Percentiles rank a stretch among this genome's conserved stretches.
Evolutionary conservation across 1,140 invertebrate species (phyloP).

Genomic region (Musca domestica): DNA sequence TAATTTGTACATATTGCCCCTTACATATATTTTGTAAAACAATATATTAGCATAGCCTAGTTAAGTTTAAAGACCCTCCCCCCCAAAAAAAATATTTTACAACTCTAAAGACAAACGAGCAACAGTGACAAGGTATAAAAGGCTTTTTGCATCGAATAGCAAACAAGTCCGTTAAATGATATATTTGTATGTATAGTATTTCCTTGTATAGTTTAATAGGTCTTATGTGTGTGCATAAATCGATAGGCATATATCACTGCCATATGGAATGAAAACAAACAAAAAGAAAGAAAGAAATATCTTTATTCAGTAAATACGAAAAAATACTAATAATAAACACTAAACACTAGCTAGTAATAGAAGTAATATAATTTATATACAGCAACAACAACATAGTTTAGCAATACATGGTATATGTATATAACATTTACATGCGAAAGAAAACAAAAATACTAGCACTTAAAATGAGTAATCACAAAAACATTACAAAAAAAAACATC

Average conservation of each 20-base stretch:
- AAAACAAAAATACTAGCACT: neutral
- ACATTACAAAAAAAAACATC: no score
- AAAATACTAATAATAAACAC: neutral
- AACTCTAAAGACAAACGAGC: slow-evolving; percentile 6
- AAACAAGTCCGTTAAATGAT: neutral
- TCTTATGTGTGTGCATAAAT: slow-evolving; percentile 2
- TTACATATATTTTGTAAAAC: neutral
- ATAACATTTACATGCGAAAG: neutral
- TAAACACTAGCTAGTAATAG: neutral
- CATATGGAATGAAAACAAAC: neutral
- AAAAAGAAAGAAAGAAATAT: no score
- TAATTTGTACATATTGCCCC: neutral
- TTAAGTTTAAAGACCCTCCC: neutral
- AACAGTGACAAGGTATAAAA: slow-evolving; percentile 17
- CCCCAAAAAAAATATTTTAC: neutral
- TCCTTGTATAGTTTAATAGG: neutral
- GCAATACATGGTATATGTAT: neutral
- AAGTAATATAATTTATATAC: neutral
- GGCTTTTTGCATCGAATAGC: neutral
- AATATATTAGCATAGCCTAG: neutral
- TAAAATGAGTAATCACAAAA: no score
- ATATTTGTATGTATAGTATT: neutral
- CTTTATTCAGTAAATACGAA: neutral
- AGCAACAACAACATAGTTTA: neutral
- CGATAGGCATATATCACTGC: slow-evolving; percentile 18